Conservation (phyloP, 2,888 invertebrate genomes). For the Panorpa germanica region DNA sequence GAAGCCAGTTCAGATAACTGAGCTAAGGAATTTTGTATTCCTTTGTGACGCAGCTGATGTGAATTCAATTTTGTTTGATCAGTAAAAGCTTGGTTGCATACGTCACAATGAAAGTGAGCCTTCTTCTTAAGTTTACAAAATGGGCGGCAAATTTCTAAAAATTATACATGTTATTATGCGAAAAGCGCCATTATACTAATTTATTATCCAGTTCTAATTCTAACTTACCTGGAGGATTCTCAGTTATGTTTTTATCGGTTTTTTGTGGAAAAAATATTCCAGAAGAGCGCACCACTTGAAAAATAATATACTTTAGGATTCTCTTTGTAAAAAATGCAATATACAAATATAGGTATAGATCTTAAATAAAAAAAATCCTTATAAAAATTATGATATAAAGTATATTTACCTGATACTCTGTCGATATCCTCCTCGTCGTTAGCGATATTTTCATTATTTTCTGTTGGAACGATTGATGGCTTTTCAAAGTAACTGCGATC, state of each 20-base stretch:
- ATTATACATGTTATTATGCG: no score
- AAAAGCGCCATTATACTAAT: no score
- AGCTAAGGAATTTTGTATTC: no score
- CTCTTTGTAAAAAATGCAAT: background rate
- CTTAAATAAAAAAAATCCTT: slow-evolving; percentile 8
- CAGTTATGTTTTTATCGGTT: slow-evolving; percentile 11
- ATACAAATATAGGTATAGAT: slow-evolving; percentile 1
- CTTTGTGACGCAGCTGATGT: slow-evolving; percentile 14
- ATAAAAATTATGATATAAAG: slow-evolving; percentile 1
- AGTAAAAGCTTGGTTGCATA: slow-evolving; percentile 42
- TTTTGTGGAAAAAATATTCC: slow-evolving; percentile 23
- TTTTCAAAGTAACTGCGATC: no score
- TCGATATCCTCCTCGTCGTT: no score
- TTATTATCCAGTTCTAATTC: no score
- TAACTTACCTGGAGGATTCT: slow-evolving; percentile 2
- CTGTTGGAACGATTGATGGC: no score
- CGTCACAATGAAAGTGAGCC: slow-evolving; percentile 61
- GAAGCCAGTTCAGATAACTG: no score
- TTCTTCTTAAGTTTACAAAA: slow-evolving; percentile 65
- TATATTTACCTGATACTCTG: slow-evolving; percentile 14
- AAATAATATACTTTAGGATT: slow-evolving; percentile 1
- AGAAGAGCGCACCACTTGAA: slow-evolving; percentile 21
- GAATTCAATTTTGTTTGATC: slow-evolving; percentile 14
- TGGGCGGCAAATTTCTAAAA: slow-evolving; percentile 50
- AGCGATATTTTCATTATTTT: no score